phyloP scores from a whole-genome alignment of 2,113 vertebrate genomes.

The Sigmodon hispidus region DNA sequence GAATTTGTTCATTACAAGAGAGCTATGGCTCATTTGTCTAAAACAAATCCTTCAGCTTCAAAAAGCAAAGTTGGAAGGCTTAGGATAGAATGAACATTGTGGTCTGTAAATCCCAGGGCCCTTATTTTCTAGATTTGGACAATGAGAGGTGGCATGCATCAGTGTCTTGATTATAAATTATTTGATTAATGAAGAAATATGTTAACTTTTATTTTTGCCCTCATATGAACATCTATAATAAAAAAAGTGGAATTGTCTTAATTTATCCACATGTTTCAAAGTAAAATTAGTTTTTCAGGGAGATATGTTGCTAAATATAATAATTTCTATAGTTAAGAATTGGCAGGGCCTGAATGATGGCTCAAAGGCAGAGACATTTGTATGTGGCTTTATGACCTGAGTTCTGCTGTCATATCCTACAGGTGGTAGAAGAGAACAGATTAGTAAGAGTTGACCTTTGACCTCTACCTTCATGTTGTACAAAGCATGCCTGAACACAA shows the following conservation, averaged over 20 bases:
- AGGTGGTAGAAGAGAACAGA: neutral
- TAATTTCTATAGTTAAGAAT: neutral
- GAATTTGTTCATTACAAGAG: neutral
- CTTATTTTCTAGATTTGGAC: neutral
- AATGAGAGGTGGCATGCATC: neutral
- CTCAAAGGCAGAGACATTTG: neutral
- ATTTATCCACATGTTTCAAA: neutral
- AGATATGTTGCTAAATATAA: neutral
- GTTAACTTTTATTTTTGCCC: neutral
- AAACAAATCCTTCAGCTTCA: neutral
- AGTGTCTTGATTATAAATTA: no score
- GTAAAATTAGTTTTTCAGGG: neutral
- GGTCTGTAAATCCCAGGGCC: neutral
- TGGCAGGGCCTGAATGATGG: neutral
- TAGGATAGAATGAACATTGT: neutral
- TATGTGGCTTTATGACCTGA: neutral
- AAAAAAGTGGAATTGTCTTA: neutral
- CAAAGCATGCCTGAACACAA: neutral
- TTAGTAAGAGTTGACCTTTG: neutral
- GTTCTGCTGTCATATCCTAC: neutral
- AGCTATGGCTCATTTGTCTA: neutral
- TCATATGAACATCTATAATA: neutral
- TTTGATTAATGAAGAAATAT: neutral
- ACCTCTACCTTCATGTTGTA: neutral
- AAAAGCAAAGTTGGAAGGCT: neutral